Percentiles rank a stretch among this genome's conserved stretches.
Evolutionary conservation across 1,140 invertebrate genomes (phyloP).

Genomic region (Nasonia vitripennis): DNA sequence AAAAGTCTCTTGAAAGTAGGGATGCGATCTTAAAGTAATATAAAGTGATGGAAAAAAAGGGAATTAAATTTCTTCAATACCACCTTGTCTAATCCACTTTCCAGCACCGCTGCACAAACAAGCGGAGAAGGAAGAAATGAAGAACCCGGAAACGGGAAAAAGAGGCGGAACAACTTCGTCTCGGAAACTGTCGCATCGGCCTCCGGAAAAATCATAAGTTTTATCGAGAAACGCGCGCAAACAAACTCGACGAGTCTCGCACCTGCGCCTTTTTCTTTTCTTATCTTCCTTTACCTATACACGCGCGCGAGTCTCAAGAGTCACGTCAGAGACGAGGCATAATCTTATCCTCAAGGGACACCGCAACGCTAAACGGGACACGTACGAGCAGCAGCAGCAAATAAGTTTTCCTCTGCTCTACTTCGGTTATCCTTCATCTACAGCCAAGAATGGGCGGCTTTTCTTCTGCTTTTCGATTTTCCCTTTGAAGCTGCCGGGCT

Average conservation of each 20-base stretch:
- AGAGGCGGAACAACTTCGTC: neutral
- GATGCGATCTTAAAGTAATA: too few relatives aligned
- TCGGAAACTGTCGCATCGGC: neutral
- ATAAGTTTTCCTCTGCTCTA: neutral
- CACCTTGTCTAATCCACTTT: too few relatives aligned
- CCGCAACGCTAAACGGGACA: neutral
- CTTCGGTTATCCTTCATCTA: neutral
- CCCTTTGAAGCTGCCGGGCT: neutral
- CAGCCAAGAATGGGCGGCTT: too few relatives aligned
- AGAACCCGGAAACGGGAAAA: neutral
- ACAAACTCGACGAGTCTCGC: neutral
- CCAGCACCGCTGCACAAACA: neutral
- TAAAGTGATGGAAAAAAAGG: too few relatives aligned
- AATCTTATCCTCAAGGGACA: slow-evolving; percentile 11
- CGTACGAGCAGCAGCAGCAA: neutral
- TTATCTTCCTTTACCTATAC: neutral
- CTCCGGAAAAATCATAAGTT: neutral
- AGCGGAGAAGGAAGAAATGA: neutral
- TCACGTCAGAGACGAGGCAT: neutral
- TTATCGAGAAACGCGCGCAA: neutral
- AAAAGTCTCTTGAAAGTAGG: too few relatives aligned
- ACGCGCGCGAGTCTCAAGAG: neutral
- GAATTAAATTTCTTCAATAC: too few relatives aligned
- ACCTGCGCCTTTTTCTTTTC: neutral
- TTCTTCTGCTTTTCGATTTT: neutral